Base-by-base conservation (phyloP, 2,113 vertebrate species). In the Oreamnos americanus region DNA sequence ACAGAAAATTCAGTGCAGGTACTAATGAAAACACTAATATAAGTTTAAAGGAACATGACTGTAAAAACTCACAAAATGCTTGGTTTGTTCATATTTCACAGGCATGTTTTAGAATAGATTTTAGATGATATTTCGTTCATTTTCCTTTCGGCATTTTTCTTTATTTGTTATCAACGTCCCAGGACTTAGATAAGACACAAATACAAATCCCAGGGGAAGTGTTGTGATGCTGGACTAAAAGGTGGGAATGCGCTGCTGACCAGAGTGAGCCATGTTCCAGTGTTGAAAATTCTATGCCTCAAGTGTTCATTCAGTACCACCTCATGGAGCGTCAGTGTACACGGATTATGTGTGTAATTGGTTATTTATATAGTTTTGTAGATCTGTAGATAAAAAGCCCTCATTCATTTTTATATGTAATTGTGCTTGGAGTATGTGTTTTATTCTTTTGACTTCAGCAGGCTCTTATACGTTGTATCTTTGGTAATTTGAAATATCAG, bases 351-450 rank as follows among this genome's bases (percentile, higher is more conserved):
- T 97, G 91, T 97, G 57, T 97, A 83, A 92, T 49, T 82, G 86
- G 78, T 93, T 45, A 94, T 98, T 96, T 97, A 95, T 97, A 83
- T 91, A 93, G 96, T 96, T 97, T 94, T 96, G 60, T 96, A 96
- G 96, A 71, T 96, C 39, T 93, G 17, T 91, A 96, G 92, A 28
- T 58, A 87, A 88, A 96, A 85, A 87, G 81, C 58, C 87, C 30
- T 95, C 30, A 4, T 39, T 88, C 94, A 87, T 96, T 96, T 98
- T 95, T 78, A 78, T 62, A 51, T 98, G 90, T 86, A 89, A 93
- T 94, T 95, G 92, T 98, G 88, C 62, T 95, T 92, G 45, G 55
- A 87, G 30, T 89, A 53, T 96, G 83, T 91, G 53, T 93, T 87
- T 91, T 96, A 53, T 84, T 58, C 30, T 97, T 97, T 96, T 94